phyloP scores from a whole-genome alignment of 35 echinoderm and acorn worm species.

The Nesometra sesokonis region DNA sequence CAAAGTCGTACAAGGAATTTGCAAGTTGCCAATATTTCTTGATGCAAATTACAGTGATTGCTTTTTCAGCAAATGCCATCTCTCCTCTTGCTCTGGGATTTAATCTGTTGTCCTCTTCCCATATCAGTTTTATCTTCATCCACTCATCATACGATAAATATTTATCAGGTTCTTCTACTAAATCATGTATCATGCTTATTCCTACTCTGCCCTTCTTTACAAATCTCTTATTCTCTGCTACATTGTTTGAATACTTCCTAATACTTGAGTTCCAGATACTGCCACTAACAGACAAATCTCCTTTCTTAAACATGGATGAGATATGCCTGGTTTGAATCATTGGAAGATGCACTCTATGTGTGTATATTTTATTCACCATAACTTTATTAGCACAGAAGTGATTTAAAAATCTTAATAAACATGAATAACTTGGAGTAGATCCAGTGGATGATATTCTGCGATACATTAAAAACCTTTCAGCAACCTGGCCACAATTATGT shows the following conservation, averaged over 20 bases:
- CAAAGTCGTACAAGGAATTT: not conserved
- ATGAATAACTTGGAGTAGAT: too few relatives aligned
- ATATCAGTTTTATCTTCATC: not conserved
- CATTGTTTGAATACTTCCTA: not conserved
- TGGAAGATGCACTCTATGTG: too few relatives aligned
- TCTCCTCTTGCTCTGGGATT: not conserved
- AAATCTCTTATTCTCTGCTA: not conserved
- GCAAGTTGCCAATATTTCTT: not conserved
- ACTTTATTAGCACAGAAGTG: too few relatives aligned
- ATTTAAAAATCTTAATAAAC: too few relatives aligned
- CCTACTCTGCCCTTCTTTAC: not conserved
- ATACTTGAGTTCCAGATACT: not conserved
- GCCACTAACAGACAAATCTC: too few relatives aligned
- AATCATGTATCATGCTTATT: not conserved
- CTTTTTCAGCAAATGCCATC: not conserved
- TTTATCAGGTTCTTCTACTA: not conserved
- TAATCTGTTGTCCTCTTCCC: not conserved
- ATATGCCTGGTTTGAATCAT: too few relatives aligned
- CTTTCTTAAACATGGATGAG: too few relatives aligned
- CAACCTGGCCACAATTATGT: too few relatives aligned
- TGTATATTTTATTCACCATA: too few relatives aligned
- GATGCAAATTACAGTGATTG: not conserved
- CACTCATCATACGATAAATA: conserved; percentile 6
- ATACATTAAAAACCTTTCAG: too few relatives aligned
- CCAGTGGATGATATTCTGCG: too few relatives aligned